These are phyloP conservation scores for Oreonectes daqikongensis DNA, from an alignment of 2,797 vertebrate species.

Conservation along the genomic window DNA sequence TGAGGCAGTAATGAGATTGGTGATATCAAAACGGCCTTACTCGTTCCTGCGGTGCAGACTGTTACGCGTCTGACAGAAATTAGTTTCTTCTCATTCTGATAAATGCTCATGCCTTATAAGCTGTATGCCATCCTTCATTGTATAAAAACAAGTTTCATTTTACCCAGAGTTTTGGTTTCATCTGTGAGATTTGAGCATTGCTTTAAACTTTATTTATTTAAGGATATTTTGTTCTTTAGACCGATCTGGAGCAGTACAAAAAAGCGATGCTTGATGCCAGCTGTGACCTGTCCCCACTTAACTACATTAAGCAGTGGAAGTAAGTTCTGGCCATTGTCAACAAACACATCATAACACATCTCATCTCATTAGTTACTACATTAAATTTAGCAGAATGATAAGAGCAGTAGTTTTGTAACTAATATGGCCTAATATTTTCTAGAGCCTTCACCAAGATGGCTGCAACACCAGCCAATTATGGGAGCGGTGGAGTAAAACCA, in stretches of 20 bases:
- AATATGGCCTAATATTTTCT: conserved; percentile 42
- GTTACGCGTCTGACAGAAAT: conserved; percentile 26
- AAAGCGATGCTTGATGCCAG: conserved; percentile 87
- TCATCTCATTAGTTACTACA: conserved; percentile 42
- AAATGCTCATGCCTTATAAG: conserved; percentile 27
- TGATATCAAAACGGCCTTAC: conserved; percentile 48
- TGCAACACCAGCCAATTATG: conserved; percentile 87
- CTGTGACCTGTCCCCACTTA: conserved; percentile 92
- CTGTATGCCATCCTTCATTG: conserved; percentile 30
- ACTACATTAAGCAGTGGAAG: conserved; percentile 98
- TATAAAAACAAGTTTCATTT: conserved; percentile 15
- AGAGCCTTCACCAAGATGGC: conserved; percentile 98
- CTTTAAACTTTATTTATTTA: conserved; percentile 11
- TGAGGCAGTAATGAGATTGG: conserved; percentile 46
- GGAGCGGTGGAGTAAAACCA: conserved; percentile 87
- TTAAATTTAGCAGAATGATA: conserved; percentile 32
- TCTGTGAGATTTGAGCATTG: conserved; percentile 9
- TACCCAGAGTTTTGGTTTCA: conserved; percentile 16
- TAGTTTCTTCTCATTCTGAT: conserved; percentile 30
- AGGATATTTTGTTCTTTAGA: conserved; percentile 69
- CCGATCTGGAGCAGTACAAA: conserved; percentile 94
- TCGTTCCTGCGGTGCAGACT: conserved; percentile 41
- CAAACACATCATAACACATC: conserved; percentile 41
- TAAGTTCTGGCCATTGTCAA: conserved; percentile 73
- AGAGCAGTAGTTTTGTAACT: conserved; percentile 24